A percentile compares a stretch with the other conserved stretches of the same genome.
Evolutionary conservation across 1,140 invertebrate genomes (phyloP).

Genomic region (Cecropterus lyciades): DNA sequence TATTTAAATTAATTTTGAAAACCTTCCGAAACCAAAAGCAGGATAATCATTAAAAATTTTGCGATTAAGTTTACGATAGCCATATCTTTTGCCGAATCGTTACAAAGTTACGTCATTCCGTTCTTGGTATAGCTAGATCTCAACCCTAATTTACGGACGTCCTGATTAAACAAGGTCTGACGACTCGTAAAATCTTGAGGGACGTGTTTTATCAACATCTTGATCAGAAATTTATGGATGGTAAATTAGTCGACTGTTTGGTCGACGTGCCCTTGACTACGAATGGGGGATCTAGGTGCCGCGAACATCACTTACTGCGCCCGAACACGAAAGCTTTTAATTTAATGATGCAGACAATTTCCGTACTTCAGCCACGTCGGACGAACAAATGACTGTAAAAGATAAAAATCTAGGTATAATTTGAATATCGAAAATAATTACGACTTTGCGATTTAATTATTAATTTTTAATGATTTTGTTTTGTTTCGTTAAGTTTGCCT

Average conservation of each 20-base stretch:
- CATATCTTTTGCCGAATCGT: neutral
- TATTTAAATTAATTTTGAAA: too few relatives aligned
- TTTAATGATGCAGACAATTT: conserved; percentile 60
- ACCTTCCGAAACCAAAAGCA: too few relatives aligned
- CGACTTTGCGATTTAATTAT: neutral
- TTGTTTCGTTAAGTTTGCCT: too few relatives aligned
- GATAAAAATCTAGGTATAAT: neutral
- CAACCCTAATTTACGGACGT: conserved; percentile 16
- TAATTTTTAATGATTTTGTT: too few relatives aligned
- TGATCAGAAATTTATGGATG: conserved; percentile 64
- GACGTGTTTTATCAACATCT: conserved; percentile 62
- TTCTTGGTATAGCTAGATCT: conserved; percentile 2
- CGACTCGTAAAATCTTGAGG: conserved; percentile 52
- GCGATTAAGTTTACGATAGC: too few relatives aligned
- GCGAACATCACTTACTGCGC: conserved; percentile 59
- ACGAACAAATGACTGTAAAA: conserved; percentile 14
- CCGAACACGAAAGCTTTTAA: conserved; percentile 66
- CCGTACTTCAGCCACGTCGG: conserved; percentile 15
- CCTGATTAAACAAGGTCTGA: conserved; percentile 26
- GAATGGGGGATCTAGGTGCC: conserved; percentile 49
- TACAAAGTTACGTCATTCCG: neutral
- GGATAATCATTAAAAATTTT: neutral
- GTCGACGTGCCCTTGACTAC: conserved; percentile 53
- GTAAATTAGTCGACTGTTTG: conserved; percentile 63
- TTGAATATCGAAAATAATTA: neutral